These are phyloP conservation scores for Blastomussa wellsi DNA, from an alignment of 92 coral and sea anemone species.

Conservation along the genomic window DNA sequence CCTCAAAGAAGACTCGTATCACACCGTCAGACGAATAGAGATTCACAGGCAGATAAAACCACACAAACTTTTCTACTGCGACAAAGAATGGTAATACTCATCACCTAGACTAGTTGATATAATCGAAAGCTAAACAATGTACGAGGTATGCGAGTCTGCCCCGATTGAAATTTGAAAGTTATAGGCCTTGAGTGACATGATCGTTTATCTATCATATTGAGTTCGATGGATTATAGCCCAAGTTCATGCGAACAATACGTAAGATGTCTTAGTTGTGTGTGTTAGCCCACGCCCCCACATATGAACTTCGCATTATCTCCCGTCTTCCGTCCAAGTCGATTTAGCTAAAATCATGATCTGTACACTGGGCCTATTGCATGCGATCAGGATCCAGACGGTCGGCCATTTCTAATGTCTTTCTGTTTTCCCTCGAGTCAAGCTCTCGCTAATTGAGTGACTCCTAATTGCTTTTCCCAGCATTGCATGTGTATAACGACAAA, in stretches of 20 bases:
- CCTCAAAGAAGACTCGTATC: slow-evolving; percentile 31
- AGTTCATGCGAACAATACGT: slow-evolving; percentile 58
- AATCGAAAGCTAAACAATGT: slow-evolving; percentile 63
- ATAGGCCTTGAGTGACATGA: slow-evolving; percentile 43
- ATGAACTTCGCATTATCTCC: slow-evolving; percentile 45
- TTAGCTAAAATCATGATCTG: slow-evolving; percentile 36
- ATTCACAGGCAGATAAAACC: slow-evolving; percentile 52
- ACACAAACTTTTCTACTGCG: slow-evolving; percentile 40
- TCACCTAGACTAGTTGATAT: slow-evolving; percentile 68
- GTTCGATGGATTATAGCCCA: slow-evolving; percentile 70
- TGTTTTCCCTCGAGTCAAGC: slow-evolving; percentile 37
- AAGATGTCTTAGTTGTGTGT: slow-evolving; percentile 18
- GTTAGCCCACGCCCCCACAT: slow-evolving; percentile 51
- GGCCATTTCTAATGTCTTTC: slow-evolving; percentile 46
- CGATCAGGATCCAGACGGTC: slow-evolving; percentile 28
- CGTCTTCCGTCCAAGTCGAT: slow-evolving; percentile 48
- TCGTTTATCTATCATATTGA: slow-evolving; percentile 67
- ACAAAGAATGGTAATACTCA: slow-evolving; percentile 30
- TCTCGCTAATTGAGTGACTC: slow-evolving; percentile 53
- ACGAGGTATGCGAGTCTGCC: slow-evolving; percentile 18
- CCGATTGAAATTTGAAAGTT: slow-evolving; percentile 46
- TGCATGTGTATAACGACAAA: slow-evolving; percentile 23
- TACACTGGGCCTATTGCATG: slow-evolving; percentile 25
- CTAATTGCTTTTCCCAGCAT: slow-evolving; percentile 67
- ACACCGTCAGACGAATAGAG: slow-evolving; percentile 54